Evolutionary conservation across 2,113 vertebrate genomes (phyloP), one percentile per base, ranked within the genome.

Genomic region (Chaetodon auriga): DNA sequence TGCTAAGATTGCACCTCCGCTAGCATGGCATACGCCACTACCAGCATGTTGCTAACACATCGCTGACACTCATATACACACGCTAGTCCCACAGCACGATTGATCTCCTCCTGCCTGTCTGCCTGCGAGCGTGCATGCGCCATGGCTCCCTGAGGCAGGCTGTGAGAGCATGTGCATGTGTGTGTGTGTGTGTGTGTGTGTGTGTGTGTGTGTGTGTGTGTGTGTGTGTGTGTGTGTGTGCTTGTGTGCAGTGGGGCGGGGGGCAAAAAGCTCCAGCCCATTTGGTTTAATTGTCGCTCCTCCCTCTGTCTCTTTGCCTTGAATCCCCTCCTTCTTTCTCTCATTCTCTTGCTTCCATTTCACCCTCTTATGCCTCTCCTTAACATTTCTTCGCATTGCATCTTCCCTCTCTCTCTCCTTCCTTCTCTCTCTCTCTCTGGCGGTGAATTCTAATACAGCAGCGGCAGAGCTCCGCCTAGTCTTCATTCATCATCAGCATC

Each of bases 271-370:
- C 90, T 87, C 80, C 83, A 88, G 85, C 83, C 89, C 77, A 87
- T 90, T 91, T 85, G 73, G 77, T 91, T 89, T 92, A 92, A 92
- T 85, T 92, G 89, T 92, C 7, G 81, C 92, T 90, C 87, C 91
- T 88, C 90, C 88, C 82, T 84, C 78, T 81, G 89, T 86, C 45
- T 45, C 80, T 72, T 90, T 43, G 70, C 85, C 89, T 93, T 65
- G 58, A 84, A 89, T 87, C 78, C 73, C 82, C 75, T 90, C 81
- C 78, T 69, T 78, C 85, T 74, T 75, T 78, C 86, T 69, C 35
- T 76, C 82, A 78, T 79, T 86, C 79, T 82, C 68, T 64, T 36
- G 46, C 81, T 80, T 87, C 70, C 86, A 83, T 86, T 76, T 85
- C 80, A 81, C 64, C 76, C 68, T 80, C 82, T 85, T 78, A 80